Percentiles rank a stretch among this genome's conserved stretches.
phyloP scores from a whole-genome alignment of 2,797 vertebrate genomes.

The Peromyscus aztecus region DNA sequence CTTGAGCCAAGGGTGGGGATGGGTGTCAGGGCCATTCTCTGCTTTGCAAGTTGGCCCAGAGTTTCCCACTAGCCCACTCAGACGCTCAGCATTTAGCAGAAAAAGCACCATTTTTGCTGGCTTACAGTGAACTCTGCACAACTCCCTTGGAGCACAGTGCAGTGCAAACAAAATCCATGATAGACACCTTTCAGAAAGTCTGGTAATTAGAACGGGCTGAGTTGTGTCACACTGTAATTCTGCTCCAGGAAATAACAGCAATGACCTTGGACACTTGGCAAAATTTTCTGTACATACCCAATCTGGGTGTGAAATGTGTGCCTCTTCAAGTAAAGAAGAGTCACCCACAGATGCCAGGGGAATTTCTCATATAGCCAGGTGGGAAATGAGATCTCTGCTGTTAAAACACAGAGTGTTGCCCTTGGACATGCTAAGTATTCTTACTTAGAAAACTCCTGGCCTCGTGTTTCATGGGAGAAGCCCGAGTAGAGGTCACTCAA shows the following conservation, averaged over 20 bases:
- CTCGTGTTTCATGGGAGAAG: neutral
- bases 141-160: neutral
- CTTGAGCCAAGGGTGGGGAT: too few species aligned
- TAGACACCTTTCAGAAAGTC: fast-evolving
- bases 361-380: slow-evolving; percentile 3
- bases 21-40: neutral
- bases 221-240: neutral
- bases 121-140: neutral
- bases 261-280: neutral
- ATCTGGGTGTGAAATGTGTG: neutral
- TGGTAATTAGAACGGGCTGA: neutral
- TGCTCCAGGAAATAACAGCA: neutral
- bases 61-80: neutral
- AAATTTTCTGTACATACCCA: neutral
- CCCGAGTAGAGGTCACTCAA: neutral
- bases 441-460: neutral
- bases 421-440: neutral
- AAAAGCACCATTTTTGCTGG: neutral
- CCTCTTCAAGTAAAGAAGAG: neutral
- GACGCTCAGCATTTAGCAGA: neutral
- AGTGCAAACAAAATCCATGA: neutral
- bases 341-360: neutral
- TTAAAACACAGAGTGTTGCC: neutral
- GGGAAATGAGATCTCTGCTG: slow-evolving; percentile 38
- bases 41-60: neutral